Evolutionary conservation across 92 coral and sea anemone genomes (phyloP).

Genomic region (Palythoa grandis): DNA sequence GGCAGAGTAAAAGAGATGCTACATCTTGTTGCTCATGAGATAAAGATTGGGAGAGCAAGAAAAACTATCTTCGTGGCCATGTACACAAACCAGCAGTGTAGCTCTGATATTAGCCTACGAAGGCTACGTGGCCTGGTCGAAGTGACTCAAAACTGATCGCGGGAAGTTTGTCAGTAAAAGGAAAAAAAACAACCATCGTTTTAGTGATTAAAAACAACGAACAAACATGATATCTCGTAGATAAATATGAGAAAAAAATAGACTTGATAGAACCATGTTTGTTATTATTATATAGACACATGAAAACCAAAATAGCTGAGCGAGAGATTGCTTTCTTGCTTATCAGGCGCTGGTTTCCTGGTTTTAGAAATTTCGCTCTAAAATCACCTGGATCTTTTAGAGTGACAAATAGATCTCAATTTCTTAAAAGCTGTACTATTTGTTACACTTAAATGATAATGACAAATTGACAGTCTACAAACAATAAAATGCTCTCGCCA

Average conservation of each 20-base stretch:
- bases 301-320: neutral
- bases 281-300: neutral
- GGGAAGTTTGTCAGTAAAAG: neutral
- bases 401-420: neutral
- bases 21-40: constrained; percentile 4
- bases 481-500: neutral
- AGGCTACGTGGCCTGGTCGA: neutral
- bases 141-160: neutral
- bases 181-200: neutral
- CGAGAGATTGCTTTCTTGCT: neutral
- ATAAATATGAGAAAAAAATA: neutral
- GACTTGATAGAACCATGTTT: neutral
- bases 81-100: neutral
- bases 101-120: neutral
- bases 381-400: neutral
- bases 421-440: neutral
- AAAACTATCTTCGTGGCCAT: neutral
- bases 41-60: constrained; percentile 26
- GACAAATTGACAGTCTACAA: neutral
- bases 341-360: neutral
- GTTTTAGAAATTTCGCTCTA: neutral
- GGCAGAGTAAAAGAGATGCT: neutral
- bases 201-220: neutral
- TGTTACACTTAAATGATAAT: neutral
- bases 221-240: neutral